These are phyloP conservation scores for Tenthredo notha DNA, from an alignment of 2,888 invertebrate genomes.

Conservation along the genomic window DNA sequence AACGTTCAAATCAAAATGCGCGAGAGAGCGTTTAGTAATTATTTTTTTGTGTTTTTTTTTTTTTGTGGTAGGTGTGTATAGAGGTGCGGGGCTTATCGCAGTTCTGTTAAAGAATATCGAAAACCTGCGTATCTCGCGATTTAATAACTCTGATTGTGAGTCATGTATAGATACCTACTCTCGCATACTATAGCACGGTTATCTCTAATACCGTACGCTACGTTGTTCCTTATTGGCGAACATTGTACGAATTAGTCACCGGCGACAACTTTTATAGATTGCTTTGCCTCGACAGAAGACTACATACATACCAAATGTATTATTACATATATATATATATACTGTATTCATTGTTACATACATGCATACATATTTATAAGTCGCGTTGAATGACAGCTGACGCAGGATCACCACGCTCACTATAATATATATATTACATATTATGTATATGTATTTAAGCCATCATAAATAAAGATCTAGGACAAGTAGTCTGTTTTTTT, in stretches of 20 bases:
- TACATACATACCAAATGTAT: background rate
- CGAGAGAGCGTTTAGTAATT: background rate
- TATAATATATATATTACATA: background rate
- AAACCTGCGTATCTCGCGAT: background rate
- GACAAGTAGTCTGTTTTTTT: background rate
- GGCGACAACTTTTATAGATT: background rate
- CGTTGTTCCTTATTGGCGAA: background rate
- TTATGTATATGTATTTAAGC: background rate
- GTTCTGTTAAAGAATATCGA: background rate
- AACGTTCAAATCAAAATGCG: background rate
- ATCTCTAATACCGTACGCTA: background rate
- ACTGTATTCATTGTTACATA: background rate
- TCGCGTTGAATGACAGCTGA: slow-evolving; percentile 4
- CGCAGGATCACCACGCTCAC: background rate
- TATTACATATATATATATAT: background rate
- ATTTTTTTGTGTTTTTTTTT: background rate
- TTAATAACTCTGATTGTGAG: background rate
- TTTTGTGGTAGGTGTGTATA: background rate
- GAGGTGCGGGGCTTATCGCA: background rate
- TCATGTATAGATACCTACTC: background rate
- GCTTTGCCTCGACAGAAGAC: background rate
- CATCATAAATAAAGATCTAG: background rate
- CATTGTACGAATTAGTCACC: background rate
- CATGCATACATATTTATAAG: background rate
- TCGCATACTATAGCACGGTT: background rate